These are phyloP conservation scores for Tachina grossa DNA, from an alignment of 2,888 invertebrate genomes.

Conservation along the genomic window DNA sequence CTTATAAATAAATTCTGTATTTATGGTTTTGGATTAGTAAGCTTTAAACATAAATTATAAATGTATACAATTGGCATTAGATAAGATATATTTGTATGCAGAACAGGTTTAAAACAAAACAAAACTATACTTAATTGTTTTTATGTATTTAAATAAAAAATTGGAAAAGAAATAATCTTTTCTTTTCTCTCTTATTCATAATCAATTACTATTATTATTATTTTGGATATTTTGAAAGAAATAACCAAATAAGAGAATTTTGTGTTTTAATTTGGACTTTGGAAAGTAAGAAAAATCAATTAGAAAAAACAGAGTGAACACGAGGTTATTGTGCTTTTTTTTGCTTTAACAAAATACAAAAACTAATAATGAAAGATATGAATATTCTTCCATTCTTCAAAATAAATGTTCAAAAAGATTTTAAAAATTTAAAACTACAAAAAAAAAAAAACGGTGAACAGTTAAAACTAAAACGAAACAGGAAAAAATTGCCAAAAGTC, in stretches of 20 bases:
- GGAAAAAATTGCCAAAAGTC: slow-evolving; percentile 64
- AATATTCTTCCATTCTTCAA: slow-evolving; percentile 4
- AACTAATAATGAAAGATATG: slow-evolving; percentile 14
- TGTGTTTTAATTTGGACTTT: neutral
- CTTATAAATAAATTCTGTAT: slow-evolving; percentile 1
- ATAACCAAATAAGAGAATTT: neutral
- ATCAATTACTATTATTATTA: neutral
- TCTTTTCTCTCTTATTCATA: neutral
- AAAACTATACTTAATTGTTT: slow-evolving; percentile 10
- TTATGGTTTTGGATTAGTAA: slow-evolving; percentile 14
- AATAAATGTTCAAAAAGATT: slow-evolving; percentile 32
- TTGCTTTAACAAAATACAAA: slow-evolving; percentile 29
- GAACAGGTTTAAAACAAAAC: slow-evolving; percentile 25
- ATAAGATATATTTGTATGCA: slow-evolving; percentile 4
- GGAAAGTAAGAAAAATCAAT: slow-evolving; percentile 51
- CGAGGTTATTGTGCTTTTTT: slow-evolving; percentile 48
- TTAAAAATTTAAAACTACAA: slow-evolving; percentile 44
- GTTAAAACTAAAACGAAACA: slow-evolving; percentile 59
- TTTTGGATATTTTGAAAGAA: slow-evolving; percentile 12
- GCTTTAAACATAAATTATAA: slow-evolving; percentile 29
- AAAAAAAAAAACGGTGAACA: slow-evolving; percentile 43
- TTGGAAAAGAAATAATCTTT: neutral
- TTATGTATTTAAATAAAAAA: slow-evolving; percentile 23
- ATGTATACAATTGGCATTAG: slow-evolving; percentile 9
- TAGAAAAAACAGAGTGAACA: slow-evolving; percentile 38